These are phyloP conservation scores for Ictidomys tridecemlineatus DNA, from an alignment of 2,113 vertebrate genomes.

Conservation along the genomic window DNA sequence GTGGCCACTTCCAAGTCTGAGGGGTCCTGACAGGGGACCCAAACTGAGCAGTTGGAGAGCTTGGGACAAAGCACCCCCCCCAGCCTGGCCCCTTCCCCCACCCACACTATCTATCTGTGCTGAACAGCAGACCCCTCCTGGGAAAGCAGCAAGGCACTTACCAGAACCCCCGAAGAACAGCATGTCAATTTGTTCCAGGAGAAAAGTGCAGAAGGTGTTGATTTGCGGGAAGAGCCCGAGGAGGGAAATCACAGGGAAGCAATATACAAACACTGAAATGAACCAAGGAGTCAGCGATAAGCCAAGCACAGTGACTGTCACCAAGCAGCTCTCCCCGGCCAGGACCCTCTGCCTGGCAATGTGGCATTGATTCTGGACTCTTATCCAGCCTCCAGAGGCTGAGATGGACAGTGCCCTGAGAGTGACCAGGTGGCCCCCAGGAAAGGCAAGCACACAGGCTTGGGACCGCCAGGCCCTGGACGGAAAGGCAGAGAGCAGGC, in stretches of 20 bases:
- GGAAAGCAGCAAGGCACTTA: constrained; percentile 83
- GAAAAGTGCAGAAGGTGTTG: constrained; percentile 96
- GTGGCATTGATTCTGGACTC: accelerated
- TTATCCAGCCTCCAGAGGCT: neutral
- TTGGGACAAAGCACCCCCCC: neutral
- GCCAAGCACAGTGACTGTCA: accelerated
- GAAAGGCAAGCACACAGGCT: neutral
- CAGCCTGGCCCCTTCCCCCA: neutral
- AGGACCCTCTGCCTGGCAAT: accelerated
- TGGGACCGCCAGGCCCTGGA: accelerated
- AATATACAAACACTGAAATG: constrained; percentile 94
- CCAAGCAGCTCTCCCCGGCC: accelerated
- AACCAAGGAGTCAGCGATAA: neutral
- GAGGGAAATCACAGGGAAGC: constrained; percentile 96
- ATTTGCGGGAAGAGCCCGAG: constrained; percentile 98
- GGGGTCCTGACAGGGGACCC: neutral
- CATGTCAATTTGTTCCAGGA: constrained; percentile 97
- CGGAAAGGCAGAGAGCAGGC: accelerated
- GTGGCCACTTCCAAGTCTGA: neutral
- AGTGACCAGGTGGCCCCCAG: neutral
- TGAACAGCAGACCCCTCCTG: neutral
- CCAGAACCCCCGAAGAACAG: constrained; percentile 97
- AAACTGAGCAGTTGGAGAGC: neutral
- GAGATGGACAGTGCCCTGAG: neutral
- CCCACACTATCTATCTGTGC: neutral